Evolutionary conservation across 2,888 invertebrate species (phyloP).

Genomic region (Gastracanthus pulcherrimus): DNA sequence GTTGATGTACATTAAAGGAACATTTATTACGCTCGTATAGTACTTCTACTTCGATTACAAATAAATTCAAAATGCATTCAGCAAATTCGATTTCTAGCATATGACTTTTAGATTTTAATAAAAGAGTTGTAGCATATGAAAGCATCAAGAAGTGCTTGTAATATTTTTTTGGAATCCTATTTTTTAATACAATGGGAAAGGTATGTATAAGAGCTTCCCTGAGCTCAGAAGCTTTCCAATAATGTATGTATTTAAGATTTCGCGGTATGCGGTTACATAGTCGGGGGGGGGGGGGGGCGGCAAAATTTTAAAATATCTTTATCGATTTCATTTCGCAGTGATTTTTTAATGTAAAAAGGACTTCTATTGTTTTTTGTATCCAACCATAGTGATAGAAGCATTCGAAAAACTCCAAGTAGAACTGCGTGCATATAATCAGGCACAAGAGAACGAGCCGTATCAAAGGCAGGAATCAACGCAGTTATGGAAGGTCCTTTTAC

Average conservation of each 20-base stretch:
- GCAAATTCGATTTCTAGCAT: slow-evolving; percentile 6
- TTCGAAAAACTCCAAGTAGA: slow-evolving; percentile 23
- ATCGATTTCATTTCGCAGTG: slow-evolving; percentile 9
- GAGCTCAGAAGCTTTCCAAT: slow-evolving; percentile 23
- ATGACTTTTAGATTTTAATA: slow-evolving; percentile 10
- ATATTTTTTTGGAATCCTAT: slow-evolving; percentile 13
- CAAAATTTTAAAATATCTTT: neutral
- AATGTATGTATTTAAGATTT: slow-evolving; percentile 5
- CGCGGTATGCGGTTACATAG: slow-evolving; percentile 9
- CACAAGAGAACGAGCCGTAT: slow-evolving; percentile 15
- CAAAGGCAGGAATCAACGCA: too few species aligned
- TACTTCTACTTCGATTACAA: neutral
- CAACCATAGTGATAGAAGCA: slow-evolving; percentile 15
- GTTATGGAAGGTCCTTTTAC: too few species aligned
- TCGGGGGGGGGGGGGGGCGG: too few species aligned
- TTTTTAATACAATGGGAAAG: slow-evolving; percentile 29
- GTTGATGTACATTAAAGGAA: slow-evolving; percentile 36
- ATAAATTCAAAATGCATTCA: slow-evolving; percentile 4
- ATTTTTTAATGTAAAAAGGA: slow-evolving; percentile 35
- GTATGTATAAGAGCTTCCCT: neutral
- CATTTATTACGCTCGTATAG: too few species aligned
- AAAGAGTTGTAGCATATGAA: neutral
- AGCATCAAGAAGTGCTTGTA: slow-evolving; percentile 33
- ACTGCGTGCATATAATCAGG: slow-evolving; percentile 43
- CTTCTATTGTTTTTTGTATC: too few species aligned